Base-by-base conservation (phyloP, 1,140 invertebrate species). In the Diachasmimorpha longicaudata region DNA sequence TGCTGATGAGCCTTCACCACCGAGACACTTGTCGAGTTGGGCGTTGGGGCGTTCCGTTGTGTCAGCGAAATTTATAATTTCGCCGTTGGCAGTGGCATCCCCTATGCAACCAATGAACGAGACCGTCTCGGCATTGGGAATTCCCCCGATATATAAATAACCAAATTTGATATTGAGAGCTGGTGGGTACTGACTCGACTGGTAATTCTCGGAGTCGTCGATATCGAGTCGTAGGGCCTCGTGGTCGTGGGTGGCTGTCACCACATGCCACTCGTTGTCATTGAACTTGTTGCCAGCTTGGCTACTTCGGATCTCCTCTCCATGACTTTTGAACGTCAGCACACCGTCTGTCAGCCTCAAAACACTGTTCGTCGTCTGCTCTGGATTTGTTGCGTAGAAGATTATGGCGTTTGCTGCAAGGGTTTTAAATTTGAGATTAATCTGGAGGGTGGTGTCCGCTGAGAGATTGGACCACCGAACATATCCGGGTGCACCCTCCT, bases 241-340 rank as follows among this genome's bases (percentile, higher is more conserved):
- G 63, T 88, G 82, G 85, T 91, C 91, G 80, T 95, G 94, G 0
- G 93, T 94, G 0, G 96, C 93, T 0, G 95, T 96, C 0, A 99
- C 93, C 6, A 96, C 96, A 86, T 99, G 98, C 96, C 97, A 98
- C 74, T 95, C 91, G 39, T 93, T 94, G 86, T 99, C 97, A 83
- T 96, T 95, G 85, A 95, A 97, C 63, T 86, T 89, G 0, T 89
- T 92, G 23, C 89, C 90, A 1, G 91, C 86, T 9, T 90, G 90
- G 0, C 92, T 91, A 0, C 89, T 89, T 21, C 88, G 91, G 19
- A 94, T 83, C 76, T 91, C 89, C 79, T 91, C 91, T 10, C 91
- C 91, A 75, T 93, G 92, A 83, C 93, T 94, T 76, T 93, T 92
- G 13, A 97, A 90, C 0, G 92, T 90, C 0, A 97, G 84, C 31